A percentile compares a stretch with the other conserved stretches of the same genome.
These are phyloP conservation scores for Arctocebus calabarensis DNA, from an alignment of 2,797 vertebrate species.

Conservation along the genomic window DNA sequence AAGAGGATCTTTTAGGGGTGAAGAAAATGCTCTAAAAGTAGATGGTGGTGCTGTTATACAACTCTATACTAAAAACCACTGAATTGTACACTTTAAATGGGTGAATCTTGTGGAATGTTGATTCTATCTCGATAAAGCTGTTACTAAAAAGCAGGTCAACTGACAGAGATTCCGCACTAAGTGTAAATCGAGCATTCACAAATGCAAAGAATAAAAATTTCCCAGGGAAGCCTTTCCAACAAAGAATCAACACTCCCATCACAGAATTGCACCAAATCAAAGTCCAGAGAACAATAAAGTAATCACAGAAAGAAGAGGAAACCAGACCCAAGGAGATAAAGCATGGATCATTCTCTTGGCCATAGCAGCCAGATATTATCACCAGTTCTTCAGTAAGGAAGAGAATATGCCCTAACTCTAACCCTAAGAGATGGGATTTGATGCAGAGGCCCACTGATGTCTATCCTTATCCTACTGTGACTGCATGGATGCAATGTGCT, in stretches of 20 bases:
- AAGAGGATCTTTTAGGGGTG: neutral
- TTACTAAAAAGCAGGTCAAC: constrained; percentile 13
- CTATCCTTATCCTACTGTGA: neutral
- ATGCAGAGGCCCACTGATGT: neutral
- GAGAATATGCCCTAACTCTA: too few relatives aligned
- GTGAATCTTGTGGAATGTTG: neutral
- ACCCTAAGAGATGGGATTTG: neutral
- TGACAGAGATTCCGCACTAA: constrained; percentile 49
- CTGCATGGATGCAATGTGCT: neutral
- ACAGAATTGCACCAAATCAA: neutral
- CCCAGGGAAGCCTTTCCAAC: constrained; percentile 43
- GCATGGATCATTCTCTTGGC: neutral
- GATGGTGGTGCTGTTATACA: neutral
- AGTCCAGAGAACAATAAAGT: neutral
- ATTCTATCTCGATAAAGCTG: neutral
- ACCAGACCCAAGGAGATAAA: neutral
- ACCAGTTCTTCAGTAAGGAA: neutral
- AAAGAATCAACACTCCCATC: neutral
- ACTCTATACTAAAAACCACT: neutral
- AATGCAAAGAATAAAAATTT: constrained; percentile 44
- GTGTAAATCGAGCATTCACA: constrained; percentile 55
- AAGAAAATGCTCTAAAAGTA: neutral
- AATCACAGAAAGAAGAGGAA: neutral
- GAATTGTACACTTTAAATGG: neutral
- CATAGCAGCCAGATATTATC: neutral